Conservation (phyloP, 2,888 invertebrate species). For the Pyrrhosoma nymphula region DNA sequence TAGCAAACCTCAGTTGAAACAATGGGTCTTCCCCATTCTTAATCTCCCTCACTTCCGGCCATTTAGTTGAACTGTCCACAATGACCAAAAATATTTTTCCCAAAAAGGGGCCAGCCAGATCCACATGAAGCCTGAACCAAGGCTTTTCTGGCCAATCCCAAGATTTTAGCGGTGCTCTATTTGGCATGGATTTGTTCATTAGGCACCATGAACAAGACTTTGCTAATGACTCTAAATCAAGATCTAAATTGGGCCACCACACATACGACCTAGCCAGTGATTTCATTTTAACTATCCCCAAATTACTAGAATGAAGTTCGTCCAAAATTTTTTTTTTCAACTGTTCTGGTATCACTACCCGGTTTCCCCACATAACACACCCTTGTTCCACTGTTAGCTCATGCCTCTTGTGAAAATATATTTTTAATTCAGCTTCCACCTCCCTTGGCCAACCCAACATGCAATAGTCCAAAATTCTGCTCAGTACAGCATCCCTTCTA, state of each 20-base stretch:
- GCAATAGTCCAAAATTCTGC: not conserved
- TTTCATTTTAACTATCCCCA: conserved; percentile 65
- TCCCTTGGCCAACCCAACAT: conserved; percentile 50
- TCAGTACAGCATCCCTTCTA: not conserved
- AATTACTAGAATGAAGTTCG: conserved; percentile 48
- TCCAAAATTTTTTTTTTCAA: conserved; percentile 20
- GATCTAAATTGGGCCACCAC: conserved; percentile 53
- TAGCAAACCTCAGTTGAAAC: not conserved
- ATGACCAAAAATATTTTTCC: not conserved
- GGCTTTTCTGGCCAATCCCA: not conserved
- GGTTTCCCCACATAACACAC: conserved; percentile 18
- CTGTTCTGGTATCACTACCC: not conserved
- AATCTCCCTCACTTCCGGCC: not conserved
- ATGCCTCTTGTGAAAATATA: not conserved
- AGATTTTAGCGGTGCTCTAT: not conserved
- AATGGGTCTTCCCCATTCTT: not conserved
- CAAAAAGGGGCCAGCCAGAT: not conserved
- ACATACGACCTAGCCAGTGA: conserved; percentile 50
- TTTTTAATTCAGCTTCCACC: not conserved
- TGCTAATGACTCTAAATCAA: not conserved
- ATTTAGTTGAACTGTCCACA: not conserved
- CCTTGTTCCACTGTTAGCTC: conserved; percentile 48
- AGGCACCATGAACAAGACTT: not conserved
- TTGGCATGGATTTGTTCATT: conserved; percentile 24
- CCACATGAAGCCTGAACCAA: not conserved